Evolutionary conservation across 2,113 vertebrate genomes (phyloP).

Genomic region (Tragelaphus strepsiceros): DNA sequence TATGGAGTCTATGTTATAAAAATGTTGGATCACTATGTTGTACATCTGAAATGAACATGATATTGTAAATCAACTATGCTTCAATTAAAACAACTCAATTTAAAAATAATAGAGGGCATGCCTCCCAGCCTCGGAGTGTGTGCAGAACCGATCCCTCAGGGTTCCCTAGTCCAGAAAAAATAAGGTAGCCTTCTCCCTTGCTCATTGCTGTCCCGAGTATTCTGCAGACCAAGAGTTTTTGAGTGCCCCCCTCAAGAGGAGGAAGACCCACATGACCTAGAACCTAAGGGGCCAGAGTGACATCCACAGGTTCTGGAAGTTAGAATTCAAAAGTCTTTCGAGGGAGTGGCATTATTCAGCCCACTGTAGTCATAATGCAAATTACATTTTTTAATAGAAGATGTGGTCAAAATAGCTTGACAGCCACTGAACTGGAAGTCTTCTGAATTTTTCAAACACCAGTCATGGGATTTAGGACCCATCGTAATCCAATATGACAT

Average conservation of each 20-base stretch:
- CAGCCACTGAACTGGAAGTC: neutral
- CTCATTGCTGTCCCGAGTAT: neutral
- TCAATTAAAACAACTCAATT: neutral
- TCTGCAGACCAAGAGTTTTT: neutral
- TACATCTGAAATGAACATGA: neutral
- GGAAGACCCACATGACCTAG: neutral
- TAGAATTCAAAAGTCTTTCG: neutral
- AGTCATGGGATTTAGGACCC: neutral
- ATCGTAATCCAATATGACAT: neutral
- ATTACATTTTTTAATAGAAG: neutral
- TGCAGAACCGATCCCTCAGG: neutral
- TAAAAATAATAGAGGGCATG: neutral
- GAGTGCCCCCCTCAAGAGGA: neutral
- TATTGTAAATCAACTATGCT: neutral
- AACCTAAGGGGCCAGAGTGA: neutral
- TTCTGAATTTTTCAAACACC: neutral
- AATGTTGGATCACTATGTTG: neutral
- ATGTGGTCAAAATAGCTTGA: neutral
- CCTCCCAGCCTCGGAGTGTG: neutral
- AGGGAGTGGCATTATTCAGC: neutral
- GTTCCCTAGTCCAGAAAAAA: neutral
- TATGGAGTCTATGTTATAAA: neutral
- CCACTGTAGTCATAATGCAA: neutral
- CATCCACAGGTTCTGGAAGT: neutral
- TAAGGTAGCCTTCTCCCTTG: neutral